phyloP scores from a whole-genome alignment of 1,140 invertebrate species.

The Drosophila mauritiana region DNA sequence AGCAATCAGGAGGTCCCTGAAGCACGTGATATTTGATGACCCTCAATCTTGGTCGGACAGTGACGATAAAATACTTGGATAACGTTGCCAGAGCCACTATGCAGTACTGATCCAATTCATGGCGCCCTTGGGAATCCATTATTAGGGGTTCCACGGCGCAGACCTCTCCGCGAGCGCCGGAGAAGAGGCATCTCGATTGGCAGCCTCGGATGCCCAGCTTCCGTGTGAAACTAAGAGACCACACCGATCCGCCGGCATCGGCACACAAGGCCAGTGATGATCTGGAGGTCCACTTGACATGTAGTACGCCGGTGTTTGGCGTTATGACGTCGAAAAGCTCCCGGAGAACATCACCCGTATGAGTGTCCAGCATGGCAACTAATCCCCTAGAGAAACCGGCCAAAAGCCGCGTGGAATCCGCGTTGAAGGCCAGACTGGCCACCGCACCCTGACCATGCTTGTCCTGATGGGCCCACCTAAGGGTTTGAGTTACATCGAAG shows the following conservation, averaged over 20 bases:
- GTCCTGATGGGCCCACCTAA: slow-evolving; percentile 94
- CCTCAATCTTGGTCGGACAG: slow-evolving; percentile 90
- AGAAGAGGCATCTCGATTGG: slow-evolving; percentile 95
- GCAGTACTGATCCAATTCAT: slow-evolving; percentile 90
- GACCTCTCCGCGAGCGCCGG: slow-evolving; percentile 96
- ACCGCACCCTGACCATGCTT: slow-evolving; percentile 92
- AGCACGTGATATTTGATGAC: slow-evolving; percentile 85
- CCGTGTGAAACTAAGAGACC: slow-evolving; percentile 96
- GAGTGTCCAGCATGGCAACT: slow-evolving; percentile 93
- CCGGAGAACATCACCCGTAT: slow-evolving; percentile 91
- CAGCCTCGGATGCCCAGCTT: slow-evolving; percentile 95
- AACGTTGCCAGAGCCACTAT: slow-evolving; percentile 96
- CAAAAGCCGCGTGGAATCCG: slow-evolving; percentile 93
- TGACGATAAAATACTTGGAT: slow-evolving; percentile 96
- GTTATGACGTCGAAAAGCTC: slow-evolving; percentile 94
- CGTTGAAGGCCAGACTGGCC: slow-evolving; percentile 94
- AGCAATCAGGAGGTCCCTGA: slow-evolving; percentile 87
- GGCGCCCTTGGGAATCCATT: slow-evolving; percentile 88
- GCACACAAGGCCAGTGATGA: slow-evolving; percentile 92
- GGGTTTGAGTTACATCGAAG: slow-evolving; percentile 93
- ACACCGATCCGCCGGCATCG: slow-evolving; percentile 99
- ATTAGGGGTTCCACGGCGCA: slow-evolving; percentile 94
- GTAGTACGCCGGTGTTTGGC: slow-evolving; percentile 93
- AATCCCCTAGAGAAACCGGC: slow-evolving; percentile 94
- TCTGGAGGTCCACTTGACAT: slow-evolving; percentile 90